A percentile compares a stretch with the other conserved stretches of the same genome.
These are phyloP conservation scores for Cataglyphis hispanica DNA, from an alignment of 1,140 invertebrate species.

Conservation along the genomic window DNA sequence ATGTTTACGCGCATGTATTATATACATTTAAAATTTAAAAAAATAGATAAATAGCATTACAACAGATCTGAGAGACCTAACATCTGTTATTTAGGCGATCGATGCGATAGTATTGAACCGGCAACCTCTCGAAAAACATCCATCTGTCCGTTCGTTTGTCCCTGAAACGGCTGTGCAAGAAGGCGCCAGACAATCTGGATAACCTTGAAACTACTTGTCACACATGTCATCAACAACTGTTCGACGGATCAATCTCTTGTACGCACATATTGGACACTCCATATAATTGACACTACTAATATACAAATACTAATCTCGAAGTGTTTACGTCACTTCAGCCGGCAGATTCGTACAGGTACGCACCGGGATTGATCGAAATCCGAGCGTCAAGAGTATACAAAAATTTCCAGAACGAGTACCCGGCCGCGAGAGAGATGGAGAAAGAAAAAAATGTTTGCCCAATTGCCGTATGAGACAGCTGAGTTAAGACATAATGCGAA, in stretches of 20 bases:
- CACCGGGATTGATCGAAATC: conserved; percentile 21
- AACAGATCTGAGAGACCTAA: not conserved
- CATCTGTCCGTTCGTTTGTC: not conserved
- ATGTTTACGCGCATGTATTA: not conserved
- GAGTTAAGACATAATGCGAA: not conserved
- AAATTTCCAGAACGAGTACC: conserved; percentile 6
- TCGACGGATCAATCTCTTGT: not conserved
- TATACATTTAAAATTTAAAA: not conserved
- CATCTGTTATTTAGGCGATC: not conserved
- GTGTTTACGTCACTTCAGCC: not conserved
- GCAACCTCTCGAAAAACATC: not conserved
- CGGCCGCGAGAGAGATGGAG: not conserved
- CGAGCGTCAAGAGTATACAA: not conserved
- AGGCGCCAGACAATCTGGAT: conserved; percentile 63
- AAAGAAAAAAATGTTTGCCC: conserved; percentile 12
- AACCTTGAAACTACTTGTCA: conserved; percentile 76
- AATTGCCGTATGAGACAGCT: not conserved
- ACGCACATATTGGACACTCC: not conserved
- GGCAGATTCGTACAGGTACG: not conserved
- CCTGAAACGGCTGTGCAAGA: conserved; percentile 12
- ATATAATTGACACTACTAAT: conserved; percentile 11
- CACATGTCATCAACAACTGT: conserved; percentile 55
- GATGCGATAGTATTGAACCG: not conserved
- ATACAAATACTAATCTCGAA: not conserved
- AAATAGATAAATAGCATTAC: not conserved